Conservation (phyloP, 2,888 invertebrate genomes). For the Leucophenga maculata region DNA sequence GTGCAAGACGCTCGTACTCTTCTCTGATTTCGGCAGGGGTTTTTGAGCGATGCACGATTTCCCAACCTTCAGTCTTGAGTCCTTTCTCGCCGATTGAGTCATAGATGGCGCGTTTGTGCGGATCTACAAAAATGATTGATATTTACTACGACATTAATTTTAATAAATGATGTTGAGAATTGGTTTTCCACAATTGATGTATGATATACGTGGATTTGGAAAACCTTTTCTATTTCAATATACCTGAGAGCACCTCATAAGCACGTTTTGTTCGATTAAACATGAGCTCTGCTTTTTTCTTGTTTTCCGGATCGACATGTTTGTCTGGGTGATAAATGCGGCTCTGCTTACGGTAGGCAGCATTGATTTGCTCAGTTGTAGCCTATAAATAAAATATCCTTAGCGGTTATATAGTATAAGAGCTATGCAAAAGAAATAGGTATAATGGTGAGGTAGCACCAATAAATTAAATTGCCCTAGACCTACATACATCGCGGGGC, state of each 20-base stretch:
- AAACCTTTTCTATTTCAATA: too few species aligned
- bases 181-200: too few species aligned
- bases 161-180: too few species aligned
- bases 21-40: constrained; percentile 97
- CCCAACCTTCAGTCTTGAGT: constrained; percentile 95
- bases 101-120: constrained; percentile 95
- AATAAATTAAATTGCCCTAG: background rate
- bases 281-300: constrained; percentile 90
- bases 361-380: constrained; percentile 90
- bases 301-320: constrained; percentile 86
- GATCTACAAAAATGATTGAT: constrained; percentile 74
- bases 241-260: constrained; percentile 88
- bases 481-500: constrained; percentile 80
- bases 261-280: constrained; percentile 95
- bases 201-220: too few species aligned
- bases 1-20: constrained; percentile 92
- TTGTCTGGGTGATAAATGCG: constrained; percentile 97
- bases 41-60: constrained; percentile 90
- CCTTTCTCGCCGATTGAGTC: constrained; percentile 91
- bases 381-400: constrained; percentile 78
- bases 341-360: constrained; percentile 92
- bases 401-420: constrained; percentile 34
- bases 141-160: too few species aligned
- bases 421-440: background rate
- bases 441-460: too few species aligned